phyloP scores from a whole-genome alignment of 2,888 invertebrate species.

The Dinocampus coccinellae region DNA sequence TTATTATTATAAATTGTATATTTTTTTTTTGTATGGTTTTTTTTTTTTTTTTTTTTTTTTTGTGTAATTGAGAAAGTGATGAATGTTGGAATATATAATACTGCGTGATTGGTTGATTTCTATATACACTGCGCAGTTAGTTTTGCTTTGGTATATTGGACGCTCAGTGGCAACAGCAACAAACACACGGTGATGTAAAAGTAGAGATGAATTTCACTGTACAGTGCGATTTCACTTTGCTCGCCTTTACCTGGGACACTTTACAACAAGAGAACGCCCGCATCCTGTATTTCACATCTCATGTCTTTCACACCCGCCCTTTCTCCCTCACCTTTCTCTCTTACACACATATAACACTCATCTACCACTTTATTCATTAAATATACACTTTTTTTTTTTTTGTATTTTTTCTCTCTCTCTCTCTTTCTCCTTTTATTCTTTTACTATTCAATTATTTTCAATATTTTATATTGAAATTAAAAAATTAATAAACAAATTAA shows the following conservation, averaged over 20 bases:
- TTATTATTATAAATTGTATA: too few species aligned
- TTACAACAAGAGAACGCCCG: background rate
- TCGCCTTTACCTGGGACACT: conserved; percentile 18
- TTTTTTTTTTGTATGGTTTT: too few species aligned
- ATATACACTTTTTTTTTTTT: too few species aligned
- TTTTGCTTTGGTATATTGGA: background rate
- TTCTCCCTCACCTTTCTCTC: background rate
- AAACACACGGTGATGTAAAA: conserved; percentile 35
- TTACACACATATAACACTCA: background rate
- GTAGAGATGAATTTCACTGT: conserved; percentile 40
- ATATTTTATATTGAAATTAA: too few species aligned
- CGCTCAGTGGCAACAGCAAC: background rate
- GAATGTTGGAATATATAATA: conserved; percentile 5
- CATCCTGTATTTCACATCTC: conserved; percentile 13
- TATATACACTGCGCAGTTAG: conserved; percentile 32
- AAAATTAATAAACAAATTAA: too few species aligned
- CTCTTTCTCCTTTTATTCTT: too few species aligned
- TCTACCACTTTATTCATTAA: too few species aligned
- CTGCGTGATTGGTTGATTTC: background rate
- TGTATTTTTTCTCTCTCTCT: too few species aligned
- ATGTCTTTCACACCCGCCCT: background rate
- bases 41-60: too few species aligned
- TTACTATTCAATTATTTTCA: too few species aligned
- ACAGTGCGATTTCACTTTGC: conserved; percentile 34
- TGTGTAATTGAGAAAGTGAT: conserved; percentile 33